Conservation (phyloP, 2,113 vertebrate species). For the Varanus salvator region DNA sequence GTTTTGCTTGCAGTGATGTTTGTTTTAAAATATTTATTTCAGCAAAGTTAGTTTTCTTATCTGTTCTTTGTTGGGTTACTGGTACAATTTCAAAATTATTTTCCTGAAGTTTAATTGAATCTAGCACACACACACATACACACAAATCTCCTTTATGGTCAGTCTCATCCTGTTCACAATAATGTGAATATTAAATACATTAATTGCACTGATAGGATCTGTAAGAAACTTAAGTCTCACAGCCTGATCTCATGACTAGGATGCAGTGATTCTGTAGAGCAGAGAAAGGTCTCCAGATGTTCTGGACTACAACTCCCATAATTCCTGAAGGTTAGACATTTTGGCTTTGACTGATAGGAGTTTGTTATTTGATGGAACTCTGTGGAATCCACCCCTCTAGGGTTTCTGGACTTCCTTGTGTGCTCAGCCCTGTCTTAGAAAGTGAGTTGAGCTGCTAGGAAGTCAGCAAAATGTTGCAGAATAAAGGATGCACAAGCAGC, state of each 20-base stretch:
- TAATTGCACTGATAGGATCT: not conserved
- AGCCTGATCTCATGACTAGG: not conserved
- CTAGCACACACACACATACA: not conserved
- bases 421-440: too few relatives aligned
- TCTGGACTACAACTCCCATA: too few relatives aligned
- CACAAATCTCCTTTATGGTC: not conserved
- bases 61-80: conserved; percentile 18
- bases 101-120: not conserved
- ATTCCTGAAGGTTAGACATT: too few relatives aligned
- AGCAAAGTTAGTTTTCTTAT: conserved; percentile 36
- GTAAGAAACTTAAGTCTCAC: not conserved
- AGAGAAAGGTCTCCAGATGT: not conserved
- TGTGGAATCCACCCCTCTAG: too few relatives aligned
- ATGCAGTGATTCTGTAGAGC: not conserved
- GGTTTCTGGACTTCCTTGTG: too few relatives aligned
- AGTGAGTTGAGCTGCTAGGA: too few relatives aligned
- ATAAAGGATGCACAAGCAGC: too few relatives aligned
- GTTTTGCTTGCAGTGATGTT: conserved; percentile 26
- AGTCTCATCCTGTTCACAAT: not conserved
- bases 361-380: too few relatives aligned
- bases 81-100: not conserved
- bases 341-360: too few relatives aligned
- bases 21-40: conserved; percentile 45
- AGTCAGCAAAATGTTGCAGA: too few relatives aligned
- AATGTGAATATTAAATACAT: not conserved